These are phyloP conservation scores for Sardina pilchardus DNA, from an alignment of 2,113 vertebrate species.

Conservation along the genomic window DNA sequence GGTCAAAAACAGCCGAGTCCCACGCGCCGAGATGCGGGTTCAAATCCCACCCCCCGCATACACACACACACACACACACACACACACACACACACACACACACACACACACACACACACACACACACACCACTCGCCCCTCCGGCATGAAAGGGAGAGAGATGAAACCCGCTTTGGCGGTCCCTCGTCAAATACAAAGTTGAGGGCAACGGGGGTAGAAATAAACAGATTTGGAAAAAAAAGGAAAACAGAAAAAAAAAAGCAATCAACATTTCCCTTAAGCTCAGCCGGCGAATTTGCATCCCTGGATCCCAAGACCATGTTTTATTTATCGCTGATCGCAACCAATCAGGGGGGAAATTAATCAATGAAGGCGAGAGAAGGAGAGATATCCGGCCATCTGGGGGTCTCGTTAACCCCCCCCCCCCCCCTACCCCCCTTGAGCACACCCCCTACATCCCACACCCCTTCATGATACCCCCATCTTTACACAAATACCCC, in stretches of 20 bases:
- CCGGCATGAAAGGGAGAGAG: conserved; percentile 51
- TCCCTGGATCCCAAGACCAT: conserved; percentile 74
- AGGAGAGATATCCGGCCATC: conserved; percentile 84
- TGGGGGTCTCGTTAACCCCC: conserved; percentile 73
- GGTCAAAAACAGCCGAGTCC: conserved; percentile 46
- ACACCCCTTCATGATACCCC: background rate
- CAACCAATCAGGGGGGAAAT: conserved; percentile 88
- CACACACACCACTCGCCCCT: conserved; percentile 21
- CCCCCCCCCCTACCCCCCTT: conserved; percentile 18
- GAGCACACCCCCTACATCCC: background rate
- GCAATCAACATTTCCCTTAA: conserved; percentile 76
- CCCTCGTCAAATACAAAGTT: conserved; percentile 62
- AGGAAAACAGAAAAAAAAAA: conserved; percentile 49
- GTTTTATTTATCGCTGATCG: conserved; percentile 89
- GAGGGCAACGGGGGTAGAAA: conserved; percentile 74
- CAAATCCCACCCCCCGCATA: conserved; percentile 28
- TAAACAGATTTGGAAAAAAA: conserved; percentile 73
- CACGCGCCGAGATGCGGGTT: conserved; percentile 40
- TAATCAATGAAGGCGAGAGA: conserved; percentile 83
- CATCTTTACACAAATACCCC: background rate
- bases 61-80: too few species aligned
- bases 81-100: too few species aligned
- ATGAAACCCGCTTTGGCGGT: conserved; percentile 42
- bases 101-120: too few species aligned
- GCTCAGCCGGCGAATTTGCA: conserved; percentile 75